Evolutionary conservation across 2,888 invertebrate genomes (phyloP).

Genomic region (Elegia similella): DNA sequence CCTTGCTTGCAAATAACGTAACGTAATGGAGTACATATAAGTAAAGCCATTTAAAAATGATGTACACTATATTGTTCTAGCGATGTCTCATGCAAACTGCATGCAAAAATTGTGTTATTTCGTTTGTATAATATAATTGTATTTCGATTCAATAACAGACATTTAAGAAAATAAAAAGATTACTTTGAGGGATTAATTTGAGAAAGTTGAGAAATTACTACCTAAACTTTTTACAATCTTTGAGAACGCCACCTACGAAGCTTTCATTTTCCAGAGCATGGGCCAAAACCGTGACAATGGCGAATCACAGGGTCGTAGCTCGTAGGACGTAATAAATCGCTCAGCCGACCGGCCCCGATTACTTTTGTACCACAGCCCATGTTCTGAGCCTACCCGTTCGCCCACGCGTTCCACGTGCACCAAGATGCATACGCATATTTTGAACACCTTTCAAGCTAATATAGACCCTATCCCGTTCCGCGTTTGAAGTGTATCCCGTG

Average conservation of each 20-base stretch:
- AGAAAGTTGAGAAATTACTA: neutral
- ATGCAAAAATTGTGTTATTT: too few species aligned
- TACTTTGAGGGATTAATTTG: neutral
- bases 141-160: too few species aligned
- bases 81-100: too few species aligned
- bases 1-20: too few species aligned
- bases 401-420: constrained; percentile 63
- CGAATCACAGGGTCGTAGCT: constrained; percentile 15
- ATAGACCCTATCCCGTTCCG: neutral
- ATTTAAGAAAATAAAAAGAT: too few species aligned
- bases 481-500: neutral
- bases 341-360: constrained; percentile 11
- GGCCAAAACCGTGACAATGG: constrained; percentile 16
- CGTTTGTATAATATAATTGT: too few species aligned
- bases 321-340: constrained; percentile 19
- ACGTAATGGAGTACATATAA: too few species aligned
- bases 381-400: constrained; percentile 49
- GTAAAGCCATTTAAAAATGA: too few species aligned
- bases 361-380: constrained; percentile 18
- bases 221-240: neutral
- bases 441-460: neutral
- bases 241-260: constrained; percentile 1
- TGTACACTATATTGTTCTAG: too few species aligned
- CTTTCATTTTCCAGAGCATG: constrained; percentile 7
- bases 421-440: constrained; percentile 36